Base-by-base conservation (phyloP, 2,888 invertebrate species). In the Philaethria dido region DNA sequence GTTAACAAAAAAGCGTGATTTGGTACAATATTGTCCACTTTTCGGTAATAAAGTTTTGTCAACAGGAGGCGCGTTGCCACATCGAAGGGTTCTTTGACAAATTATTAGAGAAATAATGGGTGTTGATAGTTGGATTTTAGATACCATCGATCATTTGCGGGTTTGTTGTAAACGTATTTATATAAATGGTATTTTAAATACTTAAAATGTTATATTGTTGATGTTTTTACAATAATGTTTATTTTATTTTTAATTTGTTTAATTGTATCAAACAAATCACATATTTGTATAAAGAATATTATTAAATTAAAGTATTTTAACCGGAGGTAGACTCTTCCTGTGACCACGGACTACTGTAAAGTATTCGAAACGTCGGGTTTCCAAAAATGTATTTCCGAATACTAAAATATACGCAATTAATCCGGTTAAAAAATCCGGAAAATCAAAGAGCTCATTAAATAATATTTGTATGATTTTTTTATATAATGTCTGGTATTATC, bases 11-110 rank as follows among this genome's bases (percentile, higher is more conserved):
- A 81, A 81, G 80, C 81, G 80, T 83, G 84, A 82, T 83, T 87
- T 85, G 81, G 87, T 81, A 82, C 83, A 90, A 92, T 91, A 90
- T 92, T 92, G 89, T 89, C 85, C 81, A 87, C 89, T 92, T 84
- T 88, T 89, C 85, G 92, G 92, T 92, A 88, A 91, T 90, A 90
- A 76, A 90, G 92, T 92, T 92, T 92, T 89, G 92, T 91, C 88
- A 92, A 92, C 92, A 91, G 78, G 75, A 86, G 89, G 88, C 86
- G 85, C 85, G 87, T 77, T 79, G 74, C 77, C 72, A 72, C 75
- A 73, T 76, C 78, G 75, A 70, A 83, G 89, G 92, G 92, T 88
- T 86, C 85, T 74, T 82, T 91, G 91, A 92, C 90, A 92, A 92
- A 92, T 92, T 89, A 86, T 87, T 80, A 80, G 77, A 75, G 73